Base-by-base conservation (phyloP, 2,888 invertebrate species). In the Oligia strigilis region DNA sequence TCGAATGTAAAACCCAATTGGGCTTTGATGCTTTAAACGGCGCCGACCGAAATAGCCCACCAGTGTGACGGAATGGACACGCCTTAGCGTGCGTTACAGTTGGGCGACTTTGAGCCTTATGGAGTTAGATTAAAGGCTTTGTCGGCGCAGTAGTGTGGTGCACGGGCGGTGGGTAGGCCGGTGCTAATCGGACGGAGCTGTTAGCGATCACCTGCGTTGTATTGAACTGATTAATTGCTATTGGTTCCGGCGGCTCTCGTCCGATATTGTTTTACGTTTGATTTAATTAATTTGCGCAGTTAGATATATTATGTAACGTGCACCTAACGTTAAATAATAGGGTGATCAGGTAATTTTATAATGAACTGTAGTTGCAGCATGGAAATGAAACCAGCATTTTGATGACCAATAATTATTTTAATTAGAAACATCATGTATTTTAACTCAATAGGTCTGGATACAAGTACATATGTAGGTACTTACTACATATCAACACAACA, bases 1-100 rank as follows among this genome's bases (percentile, higher is more conserved):
- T 94, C 94, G 93, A 93, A 95, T 95, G 95, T 95, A 95, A 95
- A 95, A 95, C 95, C 94, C 94, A 95, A 95, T 96, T 95, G 95
- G 93, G 94, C 95, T 95, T 95, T 95, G 95, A 95, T 95, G 95
- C 94, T 95, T 94, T 94, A 95, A 96, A 93, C 94, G 94, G 93
- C 89, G 91, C 93, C 93, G 91, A 91, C 93, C 93, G 92, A 93
- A 95, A 95, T 94, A 95, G 93, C 93, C 93, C 91, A 91, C 91
- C 91, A 91, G 89, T 91, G 90, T 87, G 91, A 90, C 83, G 87
- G 85, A 88, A 90, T 85, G 78, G 87, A 84, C 87, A 82, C 81
- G 76, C 71, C 75, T 76, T 67, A 67, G 60, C 36, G 11, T 87
- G 84, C 83, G 64, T 65, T 73, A 72, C 72, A 67, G 64, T 9